Percentiles rank a stretch among this genome's conserved stretches.
These are phyloP conservation scores for Halictus quadricinctus DNA, from an alignment of 2,888 invertebrate genomes.

Conservation along the genomic window DNA sequence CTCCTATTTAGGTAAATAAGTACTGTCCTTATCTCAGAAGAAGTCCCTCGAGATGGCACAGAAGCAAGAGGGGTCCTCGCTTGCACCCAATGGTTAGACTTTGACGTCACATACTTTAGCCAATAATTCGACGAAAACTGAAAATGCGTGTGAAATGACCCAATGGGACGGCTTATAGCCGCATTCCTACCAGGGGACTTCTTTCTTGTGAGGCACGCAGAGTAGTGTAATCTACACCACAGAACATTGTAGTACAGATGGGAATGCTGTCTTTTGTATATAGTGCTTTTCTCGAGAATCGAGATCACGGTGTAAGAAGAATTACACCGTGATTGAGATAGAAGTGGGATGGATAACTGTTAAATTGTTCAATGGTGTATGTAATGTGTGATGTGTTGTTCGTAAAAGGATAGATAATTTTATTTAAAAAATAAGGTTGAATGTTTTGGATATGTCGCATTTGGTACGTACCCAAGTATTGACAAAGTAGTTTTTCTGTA, in stretches of 20 bases:
- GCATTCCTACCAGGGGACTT: no score
- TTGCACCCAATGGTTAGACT: no score
- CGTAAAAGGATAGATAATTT: slow-evolving; percentile 45
- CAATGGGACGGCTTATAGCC: no score
- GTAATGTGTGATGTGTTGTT: slow-evolving; percentile 38
- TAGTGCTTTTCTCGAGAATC: background rate
- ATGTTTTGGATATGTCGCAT: slow-evolving; percentile 76
- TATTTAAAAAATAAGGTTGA: slow-evolving; percentile 61
- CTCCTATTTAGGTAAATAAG: no score
- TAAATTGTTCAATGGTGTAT: slow-evolving; percentile 29
- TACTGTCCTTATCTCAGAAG: no score
- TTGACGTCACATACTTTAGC: no score
- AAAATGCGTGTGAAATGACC: no score
- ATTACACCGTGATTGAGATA: background rate
- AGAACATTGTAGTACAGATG: background rate
- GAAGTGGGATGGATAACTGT: background rate
- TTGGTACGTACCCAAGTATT: slow-evolving; percentile 65
- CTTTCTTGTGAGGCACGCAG: no score
- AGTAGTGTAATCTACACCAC: background rate
- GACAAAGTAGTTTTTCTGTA: background rate
- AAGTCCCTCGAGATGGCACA: no score
- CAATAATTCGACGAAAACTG: no score
- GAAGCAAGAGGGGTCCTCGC: no score
- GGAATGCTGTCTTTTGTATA: background rate
- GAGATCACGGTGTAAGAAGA: no score